Conservation (phyloP, 2,888 invertebrate species). For the Archips xylosteana region DNA sequence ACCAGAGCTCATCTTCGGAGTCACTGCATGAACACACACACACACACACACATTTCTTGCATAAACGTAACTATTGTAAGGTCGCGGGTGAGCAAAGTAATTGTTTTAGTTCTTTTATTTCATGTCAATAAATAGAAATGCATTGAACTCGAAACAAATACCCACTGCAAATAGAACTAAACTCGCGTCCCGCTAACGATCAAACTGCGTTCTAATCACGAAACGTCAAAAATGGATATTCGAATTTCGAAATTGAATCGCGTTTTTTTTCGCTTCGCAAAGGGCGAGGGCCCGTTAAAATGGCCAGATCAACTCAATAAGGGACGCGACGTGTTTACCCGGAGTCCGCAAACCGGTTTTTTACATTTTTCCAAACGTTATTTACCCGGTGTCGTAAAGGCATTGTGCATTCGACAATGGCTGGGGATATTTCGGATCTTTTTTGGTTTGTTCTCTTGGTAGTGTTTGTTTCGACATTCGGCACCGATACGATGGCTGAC, state of each 20-base stretch:
- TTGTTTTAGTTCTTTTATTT: constrained; percentile 6
- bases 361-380: constrained; percentile 82
- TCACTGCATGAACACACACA: too few relatives aligned
- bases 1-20: too few relatives aligned
- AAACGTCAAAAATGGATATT: constrained; percentile 84
- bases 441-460: constrained; percentile 61
- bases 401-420: constrained; percentile 81
- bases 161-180: constrained; percentile 30
- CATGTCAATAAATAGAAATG: constrained; percentile 17
- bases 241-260: constrained; percentile 83
- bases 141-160: constrained; percentile 33
- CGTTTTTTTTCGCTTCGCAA: constrained; percentile 68
- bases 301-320: constrained; percentile 84
- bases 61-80: too few relatives aligned
- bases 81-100: too few relatives aligned
- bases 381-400: constrained; percentile 83
- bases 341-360: constrained; percentile 82
- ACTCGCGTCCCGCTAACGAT: constrained; percentile 68
- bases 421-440: constrained; percentile 67
- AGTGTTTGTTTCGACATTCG: constrained; percentile 66
- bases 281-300: constrained; percentile 79
- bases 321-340: constrained; percentile 82
- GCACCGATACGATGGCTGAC: constrained; percentile 57
- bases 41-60: too few relatives aligned
- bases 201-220: constrained; percentile 84